phyloP scores from a whole-genome alignment of 2,797 vertebrate species.

The Notamacropus eugenii region DNA sequence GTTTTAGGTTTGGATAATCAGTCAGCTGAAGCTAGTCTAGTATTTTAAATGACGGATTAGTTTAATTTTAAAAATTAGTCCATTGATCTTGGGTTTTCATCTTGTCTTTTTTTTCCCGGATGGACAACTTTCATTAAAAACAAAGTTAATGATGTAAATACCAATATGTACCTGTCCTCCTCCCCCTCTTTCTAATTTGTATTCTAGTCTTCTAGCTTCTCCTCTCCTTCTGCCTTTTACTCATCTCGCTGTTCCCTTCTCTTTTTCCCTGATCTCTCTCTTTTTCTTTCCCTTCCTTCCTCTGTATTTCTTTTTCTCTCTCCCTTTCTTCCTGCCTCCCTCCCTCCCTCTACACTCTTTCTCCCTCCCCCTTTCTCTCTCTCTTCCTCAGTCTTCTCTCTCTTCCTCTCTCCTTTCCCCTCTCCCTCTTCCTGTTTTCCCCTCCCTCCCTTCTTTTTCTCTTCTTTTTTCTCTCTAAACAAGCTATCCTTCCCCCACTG shows the following conservation, averaged over 20 bases:
- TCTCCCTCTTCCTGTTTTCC: neutral
- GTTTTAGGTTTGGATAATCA: constrained; percentile 12
- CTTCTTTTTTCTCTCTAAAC: neutral
- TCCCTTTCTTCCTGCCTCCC: neutral
- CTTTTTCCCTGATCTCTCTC: neutral
- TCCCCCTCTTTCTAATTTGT: neutral
- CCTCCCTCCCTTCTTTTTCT: neutral
- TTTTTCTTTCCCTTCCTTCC: neutral
- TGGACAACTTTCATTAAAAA: neutral
- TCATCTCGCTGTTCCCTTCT: neutral
- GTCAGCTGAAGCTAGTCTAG: neutral
- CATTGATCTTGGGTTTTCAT: neutral
- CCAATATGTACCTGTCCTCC: neutral
- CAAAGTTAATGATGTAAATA: neutral
- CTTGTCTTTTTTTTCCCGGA: neutral
- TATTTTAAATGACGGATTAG: constrained; percentile 63
- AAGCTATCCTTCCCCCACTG: neutral
- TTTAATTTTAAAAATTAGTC: constrained; percentile 11
- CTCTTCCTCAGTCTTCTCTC: too few species aligned
- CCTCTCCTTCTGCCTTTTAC: neutral
- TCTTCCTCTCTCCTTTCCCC: accelerated
- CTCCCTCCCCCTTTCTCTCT: neutral
- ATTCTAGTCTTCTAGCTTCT: neutral
- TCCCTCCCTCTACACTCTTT: too few species aligned
- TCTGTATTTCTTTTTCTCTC: neutral